Evolutionary conservation across 2,113 vertebrate genomes (phyloP).

Genomic region (Hydrolagus affinis): DNA sequence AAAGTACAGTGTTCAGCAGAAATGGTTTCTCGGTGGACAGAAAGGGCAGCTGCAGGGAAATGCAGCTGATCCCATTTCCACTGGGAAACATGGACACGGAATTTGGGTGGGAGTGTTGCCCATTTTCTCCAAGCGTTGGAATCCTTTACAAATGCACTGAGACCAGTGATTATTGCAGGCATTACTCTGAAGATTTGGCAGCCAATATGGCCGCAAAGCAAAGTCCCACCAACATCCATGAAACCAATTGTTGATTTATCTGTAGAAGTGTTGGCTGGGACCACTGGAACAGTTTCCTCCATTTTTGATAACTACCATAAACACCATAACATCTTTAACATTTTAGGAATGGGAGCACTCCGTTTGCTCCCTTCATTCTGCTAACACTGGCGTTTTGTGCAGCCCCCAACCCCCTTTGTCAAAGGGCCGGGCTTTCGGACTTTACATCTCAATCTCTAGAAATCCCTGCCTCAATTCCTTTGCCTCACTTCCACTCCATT

Average conservation of each 20-base stretch:
- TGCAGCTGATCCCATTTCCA: background rate
- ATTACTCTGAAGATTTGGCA: too few species aligned
- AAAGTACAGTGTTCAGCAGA: background rate
- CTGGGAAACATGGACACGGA: background rate
- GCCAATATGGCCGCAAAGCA: background rate
- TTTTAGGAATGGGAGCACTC: too few species aligned
- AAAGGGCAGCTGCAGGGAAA: constrained; percentile 3
- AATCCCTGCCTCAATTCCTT: too few species aligned
- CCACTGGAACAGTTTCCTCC: too few species aligned
- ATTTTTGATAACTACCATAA: too few species aligned
- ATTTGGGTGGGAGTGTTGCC: background rate
- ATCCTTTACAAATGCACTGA: background rate
- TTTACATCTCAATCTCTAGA: too few species aligned
- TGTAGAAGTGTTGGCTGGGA: background rate
- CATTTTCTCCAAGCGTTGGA: background rate
- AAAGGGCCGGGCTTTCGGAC: too few species aligned
- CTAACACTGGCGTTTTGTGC: too few species aligned
- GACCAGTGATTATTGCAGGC: background rate
- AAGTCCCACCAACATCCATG: background rate
- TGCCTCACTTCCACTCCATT: too few species aligned
- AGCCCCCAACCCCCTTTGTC: too few species aligned
- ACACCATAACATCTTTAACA: too few species aligned
- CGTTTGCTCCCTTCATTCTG: too few species aligned
- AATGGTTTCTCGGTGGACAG: background rate
- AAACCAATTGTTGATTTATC: background rate